Evolutionary conservation across 2,113 vertebrate species (phyloP), one percentile per base, ranked within the genome.

Genomic region (Circaetus cinerascens): DNA sequence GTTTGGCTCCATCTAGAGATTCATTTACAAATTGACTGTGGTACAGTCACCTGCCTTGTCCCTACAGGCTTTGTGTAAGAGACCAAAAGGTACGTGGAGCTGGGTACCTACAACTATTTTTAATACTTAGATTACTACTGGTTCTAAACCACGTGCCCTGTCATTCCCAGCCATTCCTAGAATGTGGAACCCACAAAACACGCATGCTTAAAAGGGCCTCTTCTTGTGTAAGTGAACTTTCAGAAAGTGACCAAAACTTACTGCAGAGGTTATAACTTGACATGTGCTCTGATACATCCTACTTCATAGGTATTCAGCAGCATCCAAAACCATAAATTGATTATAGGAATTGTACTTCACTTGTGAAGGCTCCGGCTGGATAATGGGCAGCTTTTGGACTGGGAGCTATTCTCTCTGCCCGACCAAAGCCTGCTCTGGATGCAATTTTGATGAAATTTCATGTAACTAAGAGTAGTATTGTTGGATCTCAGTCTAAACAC

Each of bases 1-100:
- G 60, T 96, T 91, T 93, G 93, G 95, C 93, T 97, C 95, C 96
- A 96, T 59, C 92, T 90, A 97, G 93, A 93, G 96, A 96, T 85
- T 38, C 0, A 64, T 88, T 82, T 90, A 93, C 48, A 97, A 94
- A 95, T 29, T 76, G 81, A 78, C 73, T 64, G 64, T 48, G 64
- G 41, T 67, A 46, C n/a, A 82, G 36, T 38, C 66, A 38, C 38
- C 62, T 85, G 69, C 55, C 38, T 21, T 21, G 34, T 86, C 55
- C 76, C 26, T 36, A 17, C 38, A 88, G 21, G 53, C 36, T 76
- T 48, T n/a, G 38, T 74, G 17, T 67, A 57, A 80, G 32, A 2
- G 2, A 76, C 32, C 22, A 48, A 55, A 48, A 94, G 6, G 21
- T 41, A 53, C 0, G 0, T 11, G 26, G 26, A 56, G 29, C 10